A percentile compares a stretch with the other conserved stretches of the same genome.
phyloP scores from a whole-genome alignment of 1,140 invertebrate species.

The Drosophila repletoides region DNA sequence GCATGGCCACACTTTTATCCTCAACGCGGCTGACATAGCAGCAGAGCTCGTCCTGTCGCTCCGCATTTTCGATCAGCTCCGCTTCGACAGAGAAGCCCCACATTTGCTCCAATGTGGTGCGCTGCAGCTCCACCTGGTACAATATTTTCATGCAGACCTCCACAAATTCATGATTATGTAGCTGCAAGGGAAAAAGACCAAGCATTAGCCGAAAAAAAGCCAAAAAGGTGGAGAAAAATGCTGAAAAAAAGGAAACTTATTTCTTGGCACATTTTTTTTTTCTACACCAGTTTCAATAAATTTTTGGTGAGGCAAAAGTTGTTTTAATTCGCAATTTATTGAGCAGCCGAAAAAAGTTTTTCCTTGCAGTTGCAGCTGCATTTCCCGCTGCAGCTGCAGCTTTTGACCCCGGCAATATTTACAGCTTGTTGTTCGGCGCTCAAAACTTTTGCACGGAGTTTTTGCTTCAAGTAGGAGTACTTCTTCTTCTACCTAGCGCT shows the following conservation, averaged over 20 bases:
- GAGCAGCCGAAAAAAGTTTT: slow-evolving; percentile 56
- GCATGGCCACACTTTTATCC: slow-evolving; percentile 96
- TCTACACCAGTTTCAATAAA: slow-evolving; percentile 39
- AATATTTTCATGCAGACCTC: slow-evolving; percentile 98
- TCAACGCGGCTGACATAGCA: slow-evolving; percentile 98
- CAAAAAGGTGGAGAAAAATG: slow-evolving; percentile 5
- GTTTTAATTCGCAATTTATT: slow-evolving; percentile 69
- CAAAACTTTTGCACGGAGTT: slow-evolving; percentile 18
- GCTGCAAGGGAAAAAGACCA: slow-evolving; percentile 83
- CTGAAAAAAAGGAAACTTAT: background rate
- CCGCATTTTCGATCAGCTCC: slow-evolving; percentile 97
- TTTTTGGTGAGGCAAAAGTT: slow-evolving; percentile 56
- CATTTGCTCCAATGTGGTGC: slow-evolving; percentile 95
- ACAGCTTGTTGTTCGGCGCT: slow-evolving; percentile 40
- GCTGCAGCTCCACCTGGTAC: slow-evolving; percentile 96
- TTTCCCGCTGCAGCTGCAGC: slow-evolving; percentile 51
- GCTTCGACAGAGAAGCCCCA: slow-evolving; percentile 99
- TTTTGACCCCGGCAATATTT: slow-evolving; percentile 53
- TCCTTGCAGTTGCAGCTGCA: slow-evolving; percentile 54
- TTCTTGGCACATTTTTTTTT: slow-evolving; percentile 14
- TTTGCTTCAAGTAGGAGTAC: too few relatives aligned
- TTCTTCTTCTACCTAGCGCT: too few relatives aligned
- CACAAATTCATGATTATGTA: slow-evolving; percentile 96
- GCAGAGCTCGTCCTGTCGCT: slow-evolving; percentile 97
- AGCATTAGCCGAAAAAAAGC: slow-evolving; percentile 59